Conservation (phyloP, 2,113 vertebrate species). For the Chaetops frenatus region DNA sequence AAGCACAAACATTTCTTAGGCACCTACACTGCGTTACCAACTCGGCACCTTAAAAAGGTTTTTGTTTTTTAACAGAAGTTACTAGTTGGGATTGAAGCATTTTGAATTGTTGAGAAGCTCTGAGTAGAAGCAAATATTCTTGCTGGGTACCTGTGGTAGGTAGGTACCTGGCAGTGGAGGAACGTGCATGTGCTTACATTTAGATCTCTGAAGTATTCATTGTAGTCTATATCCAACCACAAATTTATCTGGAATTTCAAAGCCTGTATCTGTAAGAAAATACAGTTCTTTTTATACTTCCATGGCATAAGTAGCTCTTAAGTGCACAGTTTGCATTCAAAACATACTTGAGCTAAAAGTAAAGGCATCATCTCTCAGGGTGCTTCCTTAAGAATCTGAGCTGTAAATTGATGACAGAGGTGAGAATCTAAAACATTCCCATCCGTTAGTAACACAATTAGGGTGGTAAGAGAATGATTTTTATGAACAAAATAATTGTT, state of each 20-base stretch:
- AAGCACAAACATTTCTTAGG: neutral
- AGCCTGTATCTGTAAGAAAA: constrained; percentile 75
- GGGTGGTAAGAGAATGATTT: neutral
- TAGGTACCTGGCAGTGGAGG: neutral
- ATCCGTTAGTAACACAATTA: neutral
- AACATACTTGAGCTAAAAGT: neutral
- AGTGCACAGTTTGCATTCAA: neutral
- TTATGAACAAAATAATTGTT: neutral
- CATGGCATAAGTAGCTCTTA: neutral
- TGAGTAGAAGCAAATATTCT: neutral
- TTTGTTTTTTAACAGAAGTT: neutral
- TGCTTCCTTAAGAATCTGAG: neutral
- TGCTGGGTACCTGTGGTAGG: neutral
- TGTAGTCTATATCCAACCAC: constrained; percentile 86
- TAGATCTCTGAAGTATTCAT: constrained; percentile 85
- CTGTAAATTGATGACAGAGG: neutral
- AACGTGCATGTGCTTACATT: constrained; percentile 67
- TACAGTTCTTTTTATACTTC: neutral
- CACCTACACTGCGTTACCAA: neutral
- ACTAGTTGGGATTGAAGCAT: neutral
- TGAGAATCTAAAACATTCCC: neutral
- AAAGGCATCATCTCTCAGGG: neutral
- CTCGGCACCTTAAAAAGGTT: neutral
- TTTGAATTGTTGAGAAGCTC: neutral
- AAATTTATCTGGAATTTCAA: constrained; percentile 82